Evolutionary conservation across 2,113 vertebrate species (phyloP), one percentile per base, ranked within the genome.

Genomic region (Danio rerio): DNA sequence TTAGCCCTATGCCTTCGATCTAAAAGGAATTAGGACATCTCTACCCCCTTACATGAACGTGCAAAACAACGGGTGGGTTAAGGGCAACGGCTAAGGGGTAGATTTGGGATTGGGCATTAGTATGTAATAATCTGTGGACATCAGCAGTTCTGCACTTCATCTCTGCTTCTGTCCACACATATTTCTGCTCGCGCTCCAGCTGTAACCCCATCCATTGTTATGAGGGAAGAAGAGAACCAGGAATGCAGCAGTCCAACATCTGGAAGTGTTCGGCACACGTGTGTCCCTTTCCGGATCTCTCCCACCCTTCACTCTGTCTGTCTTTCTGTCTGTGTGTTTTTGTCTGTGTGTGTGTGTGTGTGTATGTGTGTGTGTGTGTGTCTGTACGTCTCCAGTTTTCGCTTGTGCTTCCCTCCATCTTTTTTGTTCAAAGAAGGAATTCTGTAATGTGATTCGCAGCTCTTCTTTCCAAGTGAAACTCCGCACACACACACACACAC

Each of bases 211-310:
- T 87, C 85, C 86, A 88, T 89, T 90, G 89, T 88, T 88, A 74
- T 80, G 70, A 81, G 86, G 42, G 50, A 85, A 80, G 70, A 85
- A 72, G 83, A 31, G 49, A 77, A 79, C 77, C 56, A 88, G 84
- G 42, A 83, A 81, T 85, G 77, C 78, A 90, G 52, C 86, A 91
- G 86, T 82, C 83, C 88, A 89, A 89, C 92, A 93, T 92, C 91
- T 92, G 93, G 92, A 94, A 90, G 83, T 87, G 88, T 85, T 94
- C 90, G 90, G 85, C 83, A 86, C 83, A 90, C 84, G 84, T 86
- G 88, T 71, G 84, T 84, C 70, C 78, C 65, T 15, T 53, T 86
- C 81, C 75, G 68, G 76, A 85, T 84, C 80, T 77, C 78, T 86
- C 78, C 21, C 55, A 62, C 84, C 81, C 55, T 70, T 53, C 58